Conservation (phyloP, 2,888 invertebrate species). For the Synergus gifuensis region DNA sequence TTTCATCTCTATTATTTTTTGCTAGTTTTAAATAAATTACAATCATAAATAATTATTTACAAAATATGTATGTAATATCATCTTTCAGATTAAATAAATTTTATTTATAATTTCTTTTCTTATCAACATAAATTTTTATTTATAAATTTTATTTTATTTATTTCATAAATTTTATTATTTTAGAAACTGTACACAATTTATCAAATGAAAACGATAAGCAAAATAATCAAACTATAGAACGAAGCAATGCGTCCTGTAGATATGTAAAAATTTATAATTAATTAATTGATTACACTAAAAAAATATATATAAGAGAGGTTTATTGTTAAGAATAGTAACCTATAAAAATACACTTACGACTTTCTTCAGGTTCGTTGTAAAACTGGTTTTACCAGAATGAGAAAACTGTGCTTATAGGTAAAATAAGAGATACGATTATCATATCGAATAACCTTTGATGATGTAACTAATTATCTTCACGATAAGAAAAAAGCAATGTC, state of each 20-base stretch:
- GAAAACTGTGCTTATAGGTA: constrained; percentile 45
- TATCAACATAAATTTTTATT: too few species aligned
- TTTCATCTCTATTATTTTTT: not conserved
- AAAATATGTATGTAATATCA: not conserved
- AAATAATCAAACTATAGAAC: not conserved
- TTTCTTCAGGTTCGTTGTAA: not conserved
- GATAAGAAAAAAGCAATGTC: constrained; percentile 54
- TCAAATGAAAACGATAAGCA: not conserved
- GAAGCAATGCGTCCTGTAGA: too few species aligned
- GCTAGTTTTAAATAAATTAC: not conserved
- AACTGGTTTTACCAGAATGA: not conserved
- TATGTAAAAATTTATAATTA: too few species aligned
- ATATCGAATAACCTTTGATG: constrained; percentile 55
- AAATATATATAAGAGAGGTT: not conserved
- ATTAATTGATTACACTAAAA: not conserved
- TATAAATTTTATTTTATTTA: too few species aligned
- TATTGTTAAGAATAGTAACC: too few species aligned
- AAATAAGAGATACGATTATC: constrained; percentile 52
- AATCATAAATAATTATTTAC: not conserved
- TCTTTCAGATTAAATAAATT: too few species aligned
- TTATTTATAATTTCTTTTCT: too few species aligned
- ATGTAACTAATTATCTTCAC: constrained; percentile 45
- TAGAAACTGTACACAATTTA: not conserved
- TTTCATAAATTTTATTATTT: not conserved
- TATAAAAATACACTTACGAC: not conserved